These are phyloP conservation scores for Mola mola DNA, from an alignment of 2,113 vertebrate species.

Conservation along the genomic window DNA sequence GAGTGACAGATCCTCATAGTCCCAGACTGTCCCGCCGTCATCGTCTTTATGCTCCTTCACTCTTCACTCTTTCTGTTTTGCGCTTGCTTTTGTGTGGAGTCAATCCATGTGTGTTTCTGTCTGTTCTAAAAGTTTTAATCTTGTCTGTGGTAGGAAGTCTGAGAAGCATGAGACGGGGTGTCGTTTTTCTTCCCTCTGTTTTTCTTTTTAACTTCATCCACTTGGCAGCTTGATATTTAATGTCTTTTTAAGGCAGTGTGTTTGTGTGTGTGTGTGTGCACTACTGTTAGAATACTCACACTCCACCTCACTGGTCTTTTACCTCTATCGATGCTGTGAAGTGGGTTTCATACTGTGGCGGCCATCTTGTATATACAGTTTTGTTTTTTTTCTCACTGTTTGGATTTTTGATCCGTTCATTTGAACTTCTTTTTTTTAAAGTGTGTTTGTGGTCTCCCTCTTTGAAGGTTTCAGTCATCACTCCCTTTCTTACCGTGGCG, in stretches of 20 bases:
- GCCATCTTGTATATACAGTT: no score
- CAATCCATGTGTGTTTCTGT: constrained; percentile 21
- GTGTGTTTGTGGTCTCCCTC: not conserved
- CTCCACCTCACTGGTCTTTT: constrained; percentile 27
- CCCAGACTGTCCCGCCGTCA: no score
- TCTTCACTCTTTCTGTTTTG: constrained; percentile 37
- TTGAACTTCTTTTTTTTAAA: no score
- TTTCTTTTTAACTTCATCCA: constrained; percentile 48
- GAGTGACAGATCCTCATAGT: no score
- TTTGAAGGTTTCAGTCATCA: not conserved
- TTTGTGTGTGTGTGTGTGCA: constrained; percentile 12
- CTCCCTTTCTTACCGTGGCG: not conserved
- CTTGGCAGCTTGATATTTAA: constrained; percentile 62
- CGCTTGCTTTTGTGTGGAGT: constrained; percentile 27
- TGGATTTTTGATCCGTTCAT: constrained; percentile 8
- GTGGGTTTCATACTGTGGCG: not conserved
- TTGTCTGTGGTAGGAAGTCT: not conserved
- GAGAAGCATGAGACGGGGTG: no score
- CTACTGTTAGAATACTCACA: constrained; percentile 24
- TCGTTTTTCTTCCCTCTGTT: constrained; percentile 34
- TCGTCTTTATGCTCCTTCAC: no score
- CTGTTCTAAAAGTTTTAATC: constrained; percentile 5
- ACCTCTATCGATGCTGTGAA: constrained; percentile 19
- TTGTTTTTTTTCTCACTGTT: constrained; percentile 18
- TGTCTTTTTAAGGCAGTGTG: constrained; percentile 38